These are phyloP conservation scores for Burhinus oedicnemus DNA, from an alignment of 2,113 vertebrate species.

Conservation along the genomic window DNA sequence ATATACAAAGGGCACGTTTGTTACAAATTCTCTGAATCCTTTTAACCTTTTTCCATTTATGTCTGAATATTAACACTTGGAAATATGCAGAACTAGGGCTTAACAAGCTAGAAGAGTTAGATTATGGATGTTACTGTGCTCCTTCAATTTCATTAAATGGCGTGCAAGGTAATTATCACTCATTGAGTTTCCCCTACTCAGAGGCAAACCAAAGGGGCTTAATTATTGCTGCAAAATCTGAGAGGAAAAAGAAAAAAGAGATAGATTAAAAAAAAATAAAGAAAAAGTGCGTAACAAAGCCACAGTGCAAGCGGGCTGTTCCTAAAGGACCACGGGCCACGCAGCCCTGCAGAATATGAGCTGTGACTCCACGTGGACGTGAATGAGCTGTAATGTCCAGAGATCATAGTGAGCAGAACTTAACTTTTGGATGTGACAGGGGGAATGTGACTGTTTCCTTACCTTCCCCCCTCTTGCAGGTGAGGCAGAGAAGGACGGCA, in stretches of 20 bases:
- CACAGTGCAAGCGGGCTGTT: background rate
- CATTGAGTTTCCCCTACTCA: background rate
- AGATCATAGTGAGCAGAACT: background rate
- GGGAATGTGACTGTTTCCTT: background rate
- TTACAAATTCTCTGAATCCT: conserved; percentile 52
- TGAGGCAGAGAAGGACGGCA: background rate
- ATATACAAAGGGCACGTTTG: conserved; percentile 48
- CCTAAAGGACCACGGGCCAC: background rate
- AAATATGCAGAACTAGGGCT: background rate
- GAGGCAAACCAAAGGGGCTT: background rate
- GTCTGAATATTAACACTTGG: conserved; percentile 37
- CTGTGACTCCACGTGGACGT: background rate
- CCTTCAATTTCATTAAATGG: conserved; percentile 32
- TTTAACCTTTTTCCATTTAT: conserved; percentile 68
- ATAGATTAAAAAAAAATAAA: background rate
- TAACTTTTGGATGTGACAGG: background rate
- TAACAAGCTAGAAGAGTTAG: conserved; percentile 36
- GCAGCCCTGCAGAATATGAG: background rate
- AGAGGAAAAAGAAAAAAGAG: background rate
- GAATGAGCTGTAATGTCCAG: background rate
- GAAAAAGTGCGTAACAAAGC: background rate
- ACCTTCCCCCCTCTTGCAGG: background rate
- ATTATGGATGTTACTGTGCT: conserved; percentile 28
- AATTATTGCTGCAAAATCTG: background rate
- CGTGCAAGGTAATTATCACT: conserved; percentile 21